A percentile compares a stretch with the other conserved stretches of the same genome.
Evolutionary conservation across 2,797 vertebrate genomes (phyloP).

Genomic region (Pteronotus mesoamericanus): DNA sequence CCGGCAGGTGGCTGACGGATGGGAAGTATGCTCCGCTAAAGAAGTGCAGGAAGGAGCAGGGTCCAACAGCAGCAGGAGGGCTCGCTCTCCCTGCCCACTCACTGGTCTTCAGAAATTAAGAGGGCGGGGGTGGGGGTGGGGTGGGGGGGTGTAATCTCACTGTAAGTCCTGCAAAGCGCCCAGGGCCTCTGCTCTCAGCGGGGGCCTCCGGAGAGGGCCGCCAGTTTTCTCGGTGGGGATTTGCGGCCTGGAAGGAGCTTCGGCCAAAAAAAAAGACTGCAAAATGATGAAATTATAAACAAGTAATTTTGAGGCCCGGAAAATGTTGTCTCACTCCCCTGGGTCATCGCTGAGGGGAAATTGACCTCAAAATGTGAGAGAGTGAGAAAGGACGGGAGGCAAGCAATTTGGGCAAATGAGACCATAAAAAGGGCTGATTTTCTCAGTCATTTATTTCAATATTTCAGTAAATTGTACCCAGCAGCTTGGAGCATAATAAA

Average conservation of each 20-base stretch:
- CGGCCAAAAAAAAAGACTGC: neutral
- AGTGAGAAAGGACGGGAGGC: neutral
- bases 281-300: constrained; percentile 35
- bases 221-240: neutral
- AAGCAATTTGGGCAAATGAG: neutral
- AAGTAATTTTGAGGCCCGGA: constrained; percentile 35
- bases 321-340: constrained; percentile 38
- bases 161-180: neutral
- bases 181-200: neutral
- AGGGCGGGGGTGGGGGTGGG: no score
- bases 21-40: neutral
- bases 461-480: neutral
- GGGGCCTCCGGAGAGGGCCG: neutral
- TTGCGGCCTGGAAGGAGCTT: neutral
- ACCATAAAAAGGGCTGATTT: neutral
- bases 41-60: neutral
- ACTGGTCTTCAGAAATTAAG: neutral
- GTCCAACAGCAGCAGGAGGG: neutral
- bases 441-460: neutral
- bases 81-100: neutral
- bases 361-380: neutral
- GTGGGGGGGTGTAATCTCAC: rapidly evolving
- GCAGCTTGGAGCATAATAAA: neutral
- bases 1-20: neutral
- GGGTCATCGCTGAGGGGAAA: constrained; percentile 10